These are phyloP conservation scores for Apodemus speciosus DNA, from an alignment of 2,113 vertebrate genomes.

Conservation along the genomic window DNA sequence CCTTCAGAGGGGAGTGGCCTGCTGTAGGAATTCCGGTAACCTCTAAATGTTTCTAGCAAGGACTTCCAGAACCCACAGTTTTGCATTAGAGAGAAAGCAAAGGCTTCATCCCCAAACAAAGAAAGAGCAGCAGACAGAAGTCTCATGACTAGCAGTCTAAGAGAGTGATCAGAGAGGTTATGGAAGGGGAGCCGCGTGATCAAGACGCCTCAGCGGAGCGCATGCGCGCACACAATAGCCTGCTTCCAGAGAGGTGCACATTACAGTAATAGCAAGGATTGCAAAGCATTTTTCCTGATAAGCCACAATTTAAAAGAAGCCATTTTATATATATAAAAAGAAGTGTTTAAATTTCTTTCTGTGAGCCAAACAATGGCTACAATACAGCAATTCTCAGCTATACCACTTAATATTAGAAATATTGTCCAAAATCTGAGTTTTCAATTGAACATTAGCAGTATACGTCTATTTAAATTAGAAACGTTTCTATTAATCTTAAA, in stretches of 20 bases:
- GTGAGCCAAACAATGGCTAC: conserved; percentile 55
- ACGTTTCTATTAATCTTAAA: conserved; percentile 65
- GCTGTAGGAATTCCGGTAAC: background rate
- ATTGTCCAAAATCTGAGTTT: conserved; percentile 50
- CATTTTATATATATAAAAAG: background rate
- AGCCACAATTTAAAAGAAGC: conserved; percentile 10
- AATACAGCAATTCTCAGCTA: background rate
- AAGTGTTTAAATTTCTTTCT: conserved; percentile 20
- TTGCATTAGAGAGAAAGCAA: background rate
- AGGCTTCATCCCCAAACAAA: background rate
- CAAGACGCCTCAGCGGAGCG: background rate
- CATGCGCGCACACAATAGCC: no score
- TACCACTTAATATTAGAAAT: conserved; percentile 63
- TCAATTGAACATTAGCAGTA: conserved; percentile 56
- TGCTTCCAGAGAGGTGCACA: conserved; percentile 14
- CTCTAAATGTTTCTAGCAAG: background rate
- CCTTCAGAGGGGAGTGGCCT: conserved; percentile 31
- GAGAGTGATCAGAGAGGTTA: background rate
- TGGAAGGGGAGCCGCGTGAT: background rate
- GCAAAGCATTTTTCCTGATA: conserved; percentile 17
- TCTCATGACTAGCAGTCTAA: background rate
- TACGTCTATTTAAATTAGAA: conserved; percentile 19
- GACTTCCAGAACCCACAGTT: background rate
- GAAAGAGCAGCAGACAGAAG: conserved; percentile 25
- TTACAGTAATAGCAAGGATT: background rate